Percentiles rank a stretch among this genome's conserved stretches.
These are phyloP conservation scores for Aphrophora alni DNA, from an alignment of 2,888 invertebrate genomes.

Conservation along the genomic window DNA sequence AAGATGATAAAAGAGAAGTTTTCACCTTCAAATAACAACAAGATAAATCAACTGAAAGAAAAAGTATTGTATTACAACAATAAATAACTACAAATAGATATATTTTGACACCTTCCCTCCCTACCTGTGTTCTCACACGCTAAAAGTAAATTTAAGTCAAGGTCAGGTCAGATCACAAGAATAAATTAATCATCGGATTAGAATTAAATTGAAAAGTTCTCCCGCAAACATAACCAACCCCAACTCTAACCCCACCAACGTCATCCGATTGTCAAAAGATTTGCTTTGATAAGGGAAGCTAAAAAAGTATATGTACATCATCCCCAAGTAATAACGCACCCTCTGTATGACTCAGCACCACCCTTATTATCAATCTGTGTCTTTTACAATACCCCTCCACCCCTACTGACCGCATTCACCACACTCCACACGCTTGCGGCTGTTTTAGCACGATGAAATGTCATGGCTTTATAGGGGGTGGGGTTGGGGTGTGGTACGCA, in stretches of 20 bases:
- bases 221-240: neutral
- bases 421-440: neutral
- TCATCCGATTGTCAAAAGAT: slow-evolving; percentile 40
- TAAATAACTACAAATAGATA: too few species aligned
- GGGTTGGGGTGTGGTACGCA: neutral
- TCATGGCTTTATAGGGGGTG: neutral
- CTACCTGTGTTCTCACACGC: too few species aligned
- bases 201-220: neutral
- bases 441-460: slow-evolving; percentile 15
- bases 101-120: too few species aligned
- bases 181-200: neutral
- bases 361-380: slow-evolving; percentile 34
- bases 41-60: too few species aligned
- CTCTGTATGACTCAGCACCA: slow-evolving; percentile 14
- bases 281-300: slow-evolving; percentile 38
- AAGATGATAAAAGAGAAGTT: too few species aligned
- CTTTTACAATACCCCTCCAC: neutral
- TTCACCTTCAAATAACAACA: too few species aligned
- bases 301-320: slow-evolving; percentile 29
- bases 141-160: neutral
- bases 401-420: neutral
- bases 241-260: neutral
- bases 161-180: neutral
- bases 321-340: slow-evolving; percentile 34
- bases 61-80: too few species aligned